Conservation (phyloP, 2,113 vertebrate species). For the Aspiorhynchus laticeps region DNA sequence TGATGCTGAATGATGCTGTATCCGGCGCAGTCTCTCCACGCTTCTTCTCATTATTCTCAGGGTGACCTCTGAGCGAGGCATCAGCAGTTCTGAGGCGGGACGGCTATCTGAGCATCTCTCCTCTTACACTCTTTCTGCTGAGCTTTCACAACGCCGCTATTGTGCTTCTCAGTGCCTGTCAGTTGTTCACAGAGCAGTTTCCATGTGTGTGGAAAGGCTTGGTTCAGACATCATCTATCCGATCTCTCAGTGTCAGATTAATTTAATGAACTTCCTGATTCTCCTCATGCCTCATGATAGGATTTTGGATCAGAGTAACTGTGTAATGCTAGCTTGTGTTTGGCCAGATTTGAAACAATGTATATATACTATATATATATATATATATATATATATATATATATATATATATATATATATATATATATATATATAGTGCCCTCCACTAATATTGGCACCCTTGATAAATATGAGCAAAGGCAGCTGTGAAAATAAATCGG, state of each 20-base stretch:
- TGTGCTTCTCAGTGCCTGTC: conserved; percentile 31
- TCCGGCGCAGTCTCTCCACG: background rate
- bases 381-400: too few species aligned
- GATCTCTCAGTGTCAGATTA: background rate
- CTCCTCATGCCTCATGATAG: background rate
- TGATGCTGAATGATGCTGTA: background rate
- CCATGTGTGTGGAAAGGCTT: background rate
- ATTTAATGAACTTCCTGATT: background rate
- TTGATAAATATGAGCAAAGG: too few species aligned
- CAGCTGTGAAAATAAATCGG: too few species aligned
- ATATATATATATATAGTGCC: too few species aligned
- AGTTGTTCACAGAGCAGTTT: conserved; percentile 6
- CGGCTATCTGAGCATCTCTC: conserved; percentile 45
- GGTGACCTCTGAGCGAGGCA: conserved; percentile 46
- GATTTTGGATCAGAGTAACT: background rate
- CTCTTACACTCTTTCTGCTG: conserved; percentile 39
- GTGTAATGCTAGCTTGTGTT: background rate
- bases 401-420: too few species aligned
- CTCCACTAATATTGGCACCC: too few species aligned
- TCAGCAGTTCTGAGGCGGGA: conserved; percentile 36
- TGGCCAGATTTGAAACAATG: too few species aligned
- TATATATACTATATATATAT: too few species aligned
- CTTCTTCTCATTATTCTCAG: background rate
- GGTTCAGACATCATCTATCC: background rate
- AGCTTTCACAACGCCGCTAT: conserved; percentile 38